Conservation (phyloP, 2,888 invertebrate species). For the Megaustenia siamemsis region DNA sequence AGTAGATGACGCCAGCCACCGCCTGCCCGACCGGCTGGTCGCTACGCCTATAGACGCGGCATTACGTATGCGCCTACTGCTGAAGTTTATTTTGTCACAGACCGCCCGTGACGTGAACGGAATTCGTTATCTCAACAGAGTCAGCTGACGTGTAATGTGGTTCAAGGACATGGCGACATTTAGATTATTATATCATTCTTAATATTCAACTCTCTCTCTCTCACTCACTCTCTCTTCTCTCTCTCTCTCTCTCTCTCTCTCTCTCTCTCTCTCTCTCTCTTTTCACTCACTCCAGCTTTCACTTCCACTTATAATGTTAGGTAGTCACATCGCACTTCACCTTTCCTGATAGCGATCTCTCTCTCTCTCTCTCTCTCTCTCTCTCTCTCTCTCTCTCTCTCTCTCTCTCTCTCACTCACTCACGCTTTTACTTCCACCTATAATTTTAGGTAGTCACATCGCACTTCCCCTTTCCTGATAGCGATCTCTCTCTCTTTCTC, state of each 20-base stretch:
- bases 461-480: too few species aligned
- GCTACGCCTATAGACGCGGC: not conserved
- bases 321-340: too few species aligned
- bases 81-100: not conserved
- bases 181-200: not conserved
- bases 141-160: not conserved
- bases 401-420: too few species aligned
- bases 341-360: too few species aligned
- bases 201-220: not conserved
- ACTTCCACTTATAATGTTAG: too few species aligned
- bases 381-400: too few species aligned
- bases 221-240: not conserved
- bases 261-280: too few species aligned
- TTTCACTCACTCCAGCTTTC: too few species aligned
- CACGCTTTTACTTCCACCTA: too few species aligned
- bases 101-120: not conserved
- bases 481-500: too few species aligned
- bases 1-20: not conserved
- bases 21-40: not conserved
- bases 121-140: not conserved
- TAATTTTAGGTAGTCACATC: too few species aligned
- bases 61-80: not conserved
- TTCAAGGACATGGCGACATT: not conserved
- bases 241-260: not conserved
- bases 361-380: too few species aligned